Conservation (phyloP, 1,140 invertebrate species). For the Subanguina moxae region DNA sequence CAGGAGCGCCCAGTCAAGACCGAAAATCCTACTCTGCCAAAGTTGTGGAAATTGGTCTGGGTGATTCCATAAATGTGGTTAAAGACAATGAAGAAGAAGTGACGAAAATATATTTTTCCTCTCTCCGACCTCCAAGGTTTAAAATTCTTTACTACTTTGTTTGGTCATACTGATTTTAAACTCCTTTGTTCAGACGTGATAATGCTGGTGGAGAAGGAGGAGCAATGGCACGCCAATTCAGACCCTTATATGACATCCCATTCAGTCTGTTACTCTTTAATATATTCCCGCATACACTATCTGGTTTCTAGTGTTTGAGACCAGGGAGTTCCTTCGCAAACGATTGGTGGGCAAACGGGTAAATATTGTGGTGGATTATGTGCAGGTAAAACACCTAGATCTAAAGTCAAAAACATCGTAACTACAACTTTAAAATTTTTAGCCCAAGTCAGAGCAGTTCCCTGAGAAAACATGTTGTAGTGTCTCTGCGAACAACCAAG, state of each 20-base stretch:
- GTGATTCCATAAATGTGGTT: slow-evolving; percentile 83
- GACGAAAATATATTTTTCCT: slow-evolving; percentile 85
- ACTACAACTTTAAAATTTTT: slow-evolving; percentile 9
- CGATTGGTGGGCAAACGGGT: slow-evolving; percentile 90
- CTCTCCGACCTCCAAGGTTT: slow-evolving; percentile 81
- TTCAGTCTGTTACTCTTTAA: slow-evolving; percentile 73
- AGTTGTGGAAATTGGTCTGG: slow-evolving; percentile 83
- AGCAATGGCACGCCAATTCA: slow-evolving; percentile 63
- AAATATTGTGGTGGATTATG: slow-evolving; percentile 82
- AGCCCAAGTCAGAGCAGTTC: slow-evolving; percentile 74
- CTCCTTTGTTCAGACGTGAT: slow-evolving; percentile 60
- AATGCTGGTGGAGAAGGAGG: slow-evolving; percentile 4
- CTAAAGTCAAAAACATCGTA: not conserved
- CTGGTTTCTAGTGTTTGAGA: slow-evolving; percentile 65
- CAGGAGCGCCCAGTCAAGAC: slow-evolving; percentile 15
- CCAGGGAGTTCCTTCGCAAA: slow-evolving; percentile 90
- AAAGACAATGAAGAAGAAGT: slow-evolving; percentile 73
- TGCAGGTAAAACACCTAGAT: slow-evolving; percentile 69
- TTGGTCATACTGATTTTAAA: not conserved
- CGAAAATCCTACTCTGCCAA: slow-evolving; percentile 41
- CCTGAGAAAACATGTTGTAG: slow-evolving; percentile 94
- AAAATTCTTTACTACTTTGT: not conserved
- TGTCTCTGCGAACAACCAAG: slow-evolving; percentile 77
- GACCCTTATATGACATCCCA: slow-evolving; percentile 91
- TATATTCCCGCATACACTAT: not conserved